phyloP scores from a whole-genome alignment of 2,888 invertebrate genomes.

The Euzophera pinguis region DNA sequence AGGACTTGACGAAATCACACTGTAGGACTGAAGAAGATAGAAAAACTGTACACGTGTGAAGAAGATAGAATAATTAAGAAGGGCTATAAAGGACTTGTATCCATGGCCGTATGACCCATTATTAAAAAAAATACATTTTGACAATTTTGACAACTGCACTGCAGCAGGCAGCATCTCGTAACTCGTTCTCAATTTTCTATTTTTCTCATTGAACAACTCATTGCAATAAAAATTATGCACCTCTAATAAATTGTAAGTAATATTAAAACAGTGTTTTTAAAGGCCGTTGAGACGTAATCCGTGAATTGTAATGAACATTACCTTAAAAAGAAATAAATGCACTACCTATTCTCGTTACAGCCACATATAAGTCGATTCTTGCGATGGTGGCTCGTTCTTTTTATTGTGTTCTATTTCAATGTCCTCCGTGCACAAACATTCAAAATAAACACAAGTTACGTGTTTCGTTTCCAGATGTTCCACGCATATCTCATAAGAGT shows the following conservation, averaged over 20 bases:
- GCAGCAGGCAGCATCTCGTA: too few relatives aligned
- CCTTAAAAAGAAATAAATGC: too few relatives aligned
- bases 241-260: not conserved
- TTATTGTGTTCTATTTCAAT: conserved; percentile 58
- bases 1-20: too few relatives aligned
- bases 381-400: conserved; percentile 39
- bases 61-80: too few relatives aligned
- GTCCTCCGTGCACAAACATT: conserved; percentile 34
- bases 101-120: too few relatives aligned
- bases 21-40: too few relatives aligned
- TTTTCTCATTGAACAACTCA: conserved; percentile 1
- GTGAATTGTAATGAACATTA: too few relatives aligned
- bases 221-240: not conserved
- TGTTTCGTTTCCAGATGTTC: conserved; percentile 51
- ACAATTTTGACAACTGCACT: too few relatives aligned
- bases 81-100: too few relatives aligned
- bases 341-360: not conserved
- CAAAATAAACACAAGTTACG: conserved; percentile 42
- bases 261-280: not conserved
- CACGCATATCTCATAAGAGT: conserved; percentile 38
- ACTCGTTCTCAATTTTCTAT: not conserved
- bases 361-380: not conserved
- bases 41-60: too few relatives aligned
- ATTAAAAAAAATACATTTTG: too few relatives aligned
- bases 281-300: too few relatives aligned